Conservation (phyloP, 2,888 invertebrate genomes). For the Clanis bilineata region DNA sequence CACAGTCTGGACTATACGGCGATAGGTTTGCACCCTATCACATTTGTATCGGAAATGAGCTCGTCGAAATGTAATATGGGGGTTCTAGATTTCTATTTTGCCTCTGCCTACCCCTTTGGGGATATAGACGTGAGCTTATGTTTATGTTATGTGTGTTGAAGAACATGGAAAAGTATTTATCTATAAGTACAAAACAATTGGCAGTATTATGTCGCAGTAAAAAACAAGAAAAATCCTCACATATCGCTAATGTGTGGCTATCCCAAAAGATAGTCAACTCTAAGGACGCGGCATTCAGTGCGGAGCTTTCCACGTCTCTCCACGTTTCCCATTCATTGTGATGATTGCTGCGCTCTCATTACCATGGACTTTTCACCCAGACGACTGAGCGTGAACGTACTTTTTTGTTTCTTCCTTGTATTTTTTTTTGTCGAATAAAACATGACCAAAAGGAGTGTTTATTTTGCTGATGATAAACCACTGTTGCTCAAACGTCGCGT, state of each 20-base stretch:
- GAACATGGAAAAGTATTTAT: not conserved
- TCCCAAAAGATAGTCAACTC: constrained; percentile 26
- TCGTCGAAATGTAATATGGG: no score
- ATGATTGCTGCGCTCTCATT: constrained; percentile 74
- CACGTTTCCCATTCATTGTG: constrained; percentile 72
- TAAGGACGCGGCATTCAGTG: constrained; percentile 60
- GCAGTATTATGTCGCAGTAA: not conserved
- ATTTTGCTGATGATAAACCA: constrained; percentile 5
- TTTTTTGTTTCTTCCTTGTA: not conserved
- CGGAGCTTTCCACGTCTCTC: constrained; percentile 46
- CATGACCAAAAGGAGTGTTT: constrained; percentile 12
- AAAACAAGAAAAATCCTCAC: not conserved
- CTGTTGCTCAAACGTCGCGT: constrained; percentile 10
- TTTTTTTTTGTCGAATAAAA: constrained; percentile 8
- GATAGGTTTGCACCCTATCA: no score
- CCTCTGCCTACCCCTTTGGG: no score
- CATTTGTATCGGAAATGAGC: no score
- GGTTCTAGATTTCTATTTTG: no score
- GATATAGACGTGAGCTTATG: no score
- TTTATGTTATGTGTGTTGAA: no score
- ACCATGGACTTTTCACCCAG: constrained; percentile 26
- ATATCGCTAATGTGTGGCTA: constrained; percentile 15
- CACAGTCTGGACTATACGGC: no score
- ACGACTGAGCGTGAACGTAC: constrained; percentile 17
- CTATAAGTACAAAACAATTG: not conserved